A percentile compares a stretch with the other conserved stretches of the same genome.
Evolutionary conservation across 2,888 invertebrate genomes (phyloP).

Genomic region (Ichneumoninae sp.): DNA sequence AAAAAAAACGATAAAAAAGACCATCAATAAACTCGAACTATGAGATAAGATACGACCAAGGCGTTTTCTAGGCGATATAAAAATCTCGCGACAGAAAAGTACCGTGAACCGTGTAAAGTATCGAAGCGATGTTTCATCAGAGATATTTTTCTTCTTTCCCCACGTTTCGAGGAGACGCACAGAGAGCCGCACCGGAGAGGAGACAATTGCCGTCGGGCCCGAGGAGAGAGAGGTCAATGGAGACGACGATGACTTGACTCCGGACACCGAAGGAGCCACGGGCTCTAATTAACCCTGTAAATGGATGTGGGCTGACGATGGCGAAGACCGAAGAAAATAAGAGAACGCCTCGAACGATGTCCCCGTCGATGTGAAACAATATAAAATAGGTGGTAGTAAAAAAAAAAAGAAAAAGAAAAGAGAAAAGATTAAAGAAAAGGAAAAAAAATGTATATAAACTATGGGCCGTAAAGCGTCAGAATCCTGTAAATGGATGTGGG

Average conservation of each 20-base stretch:
- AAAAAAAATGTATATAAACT: neutral
- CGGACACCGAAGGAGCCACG: constrained; percentile 52
- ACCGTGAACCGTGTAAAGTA: neutral
- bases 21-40: neutral
- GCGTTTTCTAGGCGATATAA: neutral
- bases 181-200: constrained; percentile 9
- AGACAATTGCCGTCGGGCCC: constrained; percentile 63
- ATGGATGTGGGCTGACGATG: constrained; percentile 65
- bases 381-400: neutral
- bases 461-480: neutral
- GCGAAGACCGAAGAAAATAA: constrained; percentile 25
- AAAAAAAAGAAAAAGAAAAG: neutral
- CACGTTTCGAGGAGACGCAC: neutral
- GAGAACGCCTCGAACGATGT: constrained; percentile 21
- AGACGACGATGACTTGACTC: constrained; percentile 65
- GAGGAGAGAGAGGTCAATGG: constrained; percentile 64
- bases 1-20: neutral
- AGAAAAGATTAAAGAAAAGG: too few species aligned
- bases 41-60: constrained; percentile 16
- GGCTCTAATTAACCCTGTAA: constrained; percentile 68
- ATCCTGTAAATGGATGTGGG: constrained; percentile 67
- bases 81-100: constrained; percentile 1
- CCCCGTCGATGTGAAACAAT: constrained; percentile 42
- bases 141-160: constrained; percentile 33
- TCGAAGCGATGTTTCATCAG: constrained; percentile 25